Base-by-base conservation (phyloP, 2,797 vertebrate species). In the Sorex maritimensis region DNA sequence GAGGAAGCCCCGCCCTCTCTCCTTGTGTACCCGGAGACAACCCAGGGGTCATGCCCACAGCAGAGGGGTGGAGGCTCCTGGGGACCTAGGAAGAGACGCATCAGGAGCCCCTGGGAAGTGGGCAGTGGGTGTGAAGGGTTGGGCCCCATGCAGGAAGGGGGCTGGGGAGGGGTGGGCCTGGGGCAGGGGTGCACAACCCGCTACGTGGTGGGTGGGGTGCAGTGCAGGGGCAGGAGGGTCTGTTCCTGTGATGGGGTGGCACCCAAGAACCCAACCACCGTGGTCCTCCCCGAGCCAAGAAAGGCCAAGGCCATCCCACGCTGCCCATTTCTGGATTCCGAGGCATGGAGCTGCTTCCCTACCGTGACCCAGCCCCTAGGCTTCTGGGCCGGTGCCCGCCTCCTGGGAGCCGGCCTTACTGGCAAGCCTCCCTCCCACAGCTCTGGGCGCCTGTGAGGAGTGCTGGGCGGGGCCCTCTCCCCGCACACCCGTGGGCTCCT, bases 381-480 rank as follows among this genome's bases (percentile, higher is more conserved):
- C 65, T 28, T 28, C 28, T 94, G 92, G 1, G 8, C 94, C 19
- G 34, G 61, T 94, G 92, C 72, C 95, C 67, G 78, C 80, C 49
- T 96, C 52, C 65, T 49, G n/a, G 19, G 63, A 93, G 61, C 95
- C 72, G 81, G 88, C 19, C 68, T 52, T 63, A 1, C 26, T 9
- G 10, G 38, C 67, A 0, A 2, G 13, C 67, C 30, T 6, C 34
- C 38, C 38, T 46, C 72, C 74, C 88, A 19, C 0, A 38, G 52
- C 38, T 90, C 24, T 52, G 49, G 23, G 61, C 46, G 11, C 52
- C 49, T 94, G 24, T 26, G 63, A 11, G 24, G 63, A 11, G 63
- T 55, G 52, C 52, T 55, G 52, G 13, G 17, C 13, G 52, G 52
- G 52, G 52, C 13, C 17, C 52, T 55, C 11, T 55, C 13, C 21